phyloP scores from a whole-genome alignment of 2,888 invertebrate genomes.

The Merodon equestris region DNA sequence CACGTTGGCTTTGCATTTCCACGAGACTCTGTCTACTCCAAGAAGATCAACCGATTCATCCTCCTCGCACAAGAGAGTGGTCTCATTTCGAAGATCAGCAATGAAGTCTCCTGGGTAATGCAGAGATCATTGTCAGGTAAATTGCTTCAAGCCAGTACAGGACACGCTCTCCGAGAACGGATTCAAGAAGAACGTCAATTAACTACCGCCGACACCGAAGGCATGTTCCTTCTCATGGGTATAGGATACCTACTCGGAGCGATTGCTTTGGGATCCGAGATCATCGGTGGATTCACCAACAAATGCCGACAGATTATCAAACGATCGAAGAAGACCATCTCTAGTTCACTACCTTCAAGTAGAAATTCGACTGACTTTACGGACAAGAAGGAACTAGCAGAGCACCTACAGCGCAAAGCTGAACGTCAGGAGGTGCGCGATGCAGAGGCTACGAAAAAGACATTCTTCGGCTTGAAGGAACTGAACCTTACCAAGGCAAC shows the following conservation, averaged over 20 bases:
- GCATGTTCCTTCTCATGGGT: constrained; percentile 88
- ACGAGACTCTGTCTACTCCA: constrained; percentile 83
- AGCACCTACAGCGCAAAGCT: constrained; percentile 49
- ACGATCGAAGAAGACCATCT: constrained; percentile 71
- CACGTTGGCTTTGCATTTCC: constrained; percentile 84
- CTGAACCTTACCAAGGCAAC: constrained; percentile 76
- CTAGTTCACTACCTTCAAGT: constrained; percentile 73
- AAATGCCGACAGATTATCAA: constrained; percentile 79
- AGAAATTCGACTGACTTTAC: constrained; percentile 67
- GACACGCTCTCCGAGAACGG: constrained; percentile 77
- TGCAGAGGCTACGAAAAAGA: constrained; percentile 48
- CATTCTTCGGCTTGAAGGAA: constrained; percentile 75
- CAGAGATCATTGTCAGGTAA: constrained; percentile 83
- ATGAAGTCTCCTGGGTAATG: constrained; percentile 87
- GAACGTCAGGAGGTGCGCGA: constrained; percentile 23
- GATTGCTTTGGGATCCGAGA: constrained; percentile 84
- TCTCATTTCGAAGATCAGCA: constrained; percentile 83
- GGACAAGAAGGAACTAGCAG: constrained; percentile 37
- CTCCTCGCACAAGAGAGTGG: constrained; percentile 84
- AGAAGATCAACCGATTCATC: constrained; percentile 82
- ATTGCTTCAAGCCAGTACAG: constrained; percentile 82
- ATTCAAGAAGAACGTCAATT: constrained; percentile 85
- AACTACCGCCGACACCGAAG: constrained; percentile 89
- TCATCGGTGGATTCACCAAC: constrained; percentile 84
- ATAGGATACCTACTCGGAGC: constrained; percentile 85